A percentile compares a stretch with the other conserved stretches of the same genome.
These are phyloP conservation scores for Glomeris marginata DNA, from an alignment of 2,888 invertebrate species.

Conservation along the genomic window DNA sequence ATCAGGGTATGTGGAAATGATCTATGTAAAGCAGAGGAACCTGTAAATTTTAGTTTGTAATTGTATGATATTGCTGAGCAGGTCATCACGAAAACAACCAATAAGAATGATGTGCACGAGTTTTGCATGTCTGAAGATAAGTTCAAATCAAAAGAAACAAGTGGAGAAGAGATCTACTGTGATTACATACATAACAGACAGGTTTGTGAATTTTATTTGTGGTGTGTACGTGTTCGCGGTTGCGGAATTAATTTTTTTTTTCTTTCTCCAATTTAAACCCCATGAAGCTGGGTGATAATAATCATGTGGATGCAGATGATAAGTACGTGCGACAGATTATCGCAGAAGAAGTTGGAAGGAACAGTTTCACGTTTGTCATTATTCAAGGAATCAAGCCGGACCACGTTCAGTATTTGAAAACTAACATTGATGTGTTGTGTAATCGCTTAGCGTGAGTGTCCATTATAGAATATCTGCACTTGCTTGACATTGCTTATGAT, in stretches of 20 bases:
- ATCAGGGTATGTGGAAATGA: slow-evolving; percentile 19
- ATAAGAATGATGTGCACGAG: slow-evolving; percentile 29
- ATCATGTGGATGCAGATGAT: slow-evolving; percentile 25
- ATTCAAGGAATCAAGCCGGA: slow-evolving; percentile 26
- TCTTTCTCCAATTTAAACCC: neutral
- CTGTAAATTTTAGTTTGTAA: neutral
- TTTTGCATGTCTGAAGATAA: slow-evolving; percentile 30
- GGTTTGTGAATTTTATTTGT: slow-evolving; percentile 18
- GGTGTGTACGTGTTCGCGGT: neutral
- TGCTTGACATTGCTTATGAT: neutral
- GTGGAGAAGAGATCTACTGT: slow-evolving; percentile 29
- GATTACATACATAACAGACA: slow-evolving; percentile 29
- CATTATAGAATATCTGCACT: neutral
- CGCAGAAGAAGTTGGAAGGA: slow-evolving; percentile 22
- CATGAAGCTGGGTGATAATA: slow-evolving; percentile 25
- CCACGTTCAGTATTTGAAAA: slow-evolving; percentile 27
- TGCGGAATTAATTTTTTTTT: neutral
- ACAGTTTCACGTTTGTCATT: slow-evolving; percentile 28
- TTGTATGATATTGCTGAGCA: slow-evolving; percentile 16
- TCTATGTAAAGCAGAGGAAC: too few species aligned
- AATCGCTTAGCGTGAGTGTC: slow-evolving; percentile 27
- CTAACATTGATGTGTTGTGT: slow-evolving; percentile 25
- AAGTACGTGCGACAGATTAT: slow-evolving; percentile 24
- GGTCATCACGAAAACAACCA: slow-evolving; percentile 28
- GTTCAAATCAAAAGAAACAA: slow-evolving; percentile 29